Evolutionary conservation across 2,797 vertebrate species (phyloP), one percentile per base, ranked within the genome.

Genomic region (Siniperca undulata): DNA sequence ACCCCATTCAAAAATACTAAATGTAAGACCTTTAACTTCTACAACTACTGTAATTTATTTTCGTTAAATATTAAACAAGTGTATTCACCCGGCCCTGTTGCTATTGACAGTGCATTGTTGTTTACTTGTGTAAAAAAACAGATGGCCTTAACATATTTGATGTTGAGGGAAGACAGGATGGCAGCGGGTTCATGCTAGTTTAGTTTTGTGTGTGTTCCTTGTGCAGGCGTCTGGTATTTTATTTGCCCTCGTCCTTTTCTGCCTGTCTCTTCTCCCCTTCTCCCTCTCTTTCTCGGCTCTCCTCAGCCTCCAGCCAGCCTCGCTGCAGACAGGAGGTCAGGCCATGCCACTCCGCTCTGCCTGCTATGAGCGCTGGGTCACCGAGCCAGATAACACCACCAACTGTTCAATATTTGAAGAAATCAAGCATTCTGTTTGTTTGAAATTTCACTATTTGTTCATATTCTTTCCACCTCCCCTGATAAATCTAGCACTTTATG

Each of bases 361-460:
- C 90, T 90, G 93, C 93, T 92, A 90, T 90, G 92, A 93, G 93
- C 88, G 91, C 91, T 44, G 91, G 94, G 91, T 94, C 94, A 94
- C 93, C 88, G 82, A 90, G 91, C 93, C 91, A 93, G 89, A 94
- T 91, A 93, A 93, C 94, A 94, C 92, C 93, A 87, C 94, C 94
- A 95, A 95, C 94, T 94, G 93, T 95, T 94, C 91, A 87, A 94
- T 93, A 94, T 93, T 92, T 95, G 92, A 94, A 91, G 88, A 93
- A 94, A 94, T 94, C 89, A 93, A 91, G 91, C 90, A 89, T 92
- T 92, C 84, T 92, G 89, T 93, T 93, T 91, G 83, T 93, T 91
- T 86, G 83, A 91, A 88, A 89, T 88, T 82, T 71, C 80, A 81
- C 82, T 88, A 85, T 93, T 91, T 91, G 90, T 87, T 88, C 74